Percentiles rank a stretch among this genome's conserved stretches.
Conservation (phyloP, 2,113 vertebrate species). For the Hippocampus zosterae region DNA sequence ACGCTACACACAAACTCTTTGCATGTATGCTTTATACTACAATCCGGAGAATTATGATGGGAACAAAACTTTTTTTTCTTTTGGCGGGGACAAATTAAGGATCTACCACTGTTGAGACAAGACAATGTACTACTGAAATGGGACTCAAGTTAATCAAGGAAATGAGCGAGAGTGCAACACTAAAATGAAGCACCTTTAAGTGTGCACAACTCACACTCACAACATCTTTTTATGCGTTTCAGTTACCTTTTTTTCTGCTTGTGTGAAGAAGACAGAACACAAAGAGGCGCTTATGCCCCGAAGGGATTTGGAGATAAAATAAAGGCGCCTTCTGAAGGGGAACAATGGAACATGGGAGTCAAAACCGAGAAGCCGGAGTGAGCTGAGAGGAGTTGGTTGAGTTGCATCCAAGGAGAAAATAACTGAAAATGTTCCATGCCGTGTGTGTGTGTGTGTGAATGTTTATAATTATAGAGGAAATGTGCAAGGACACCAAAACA, state of each 20-base stretch:
- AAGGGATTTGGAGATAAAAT: slow-evolving; percentile 58
- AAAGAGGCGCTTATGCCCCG: slow-evolving; percentile 57
- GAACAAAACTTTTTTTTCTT: slow-evolving; percentile 12
- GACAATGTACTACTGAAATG: slow-evolving; percentile 56
- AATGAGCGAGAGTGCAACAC: slow-evolving; percentile 64
- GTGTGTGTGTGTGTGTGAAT: background rate
- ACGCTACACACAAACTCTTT: background rate
- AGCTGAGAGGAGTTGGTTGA: background rate
- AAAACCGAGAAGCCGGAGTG: background rate
- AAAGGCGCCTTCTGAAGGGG: slow-evolving; percentile 44
- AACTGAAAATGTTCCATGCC: background rate
- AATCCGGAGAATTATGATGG: background rate
- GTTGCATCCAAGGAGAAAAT: background rate
- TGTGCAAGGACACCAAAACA: background rate
- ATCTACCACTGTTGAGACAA: slow-evolving; percentile 37
- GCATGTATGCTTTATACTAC: background rate
- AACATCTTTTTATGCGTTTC: background rate
- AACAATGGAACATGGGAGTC: slow-evolving; percentile 26
- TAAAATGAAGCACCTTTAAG: slow-evolving; percentile 69
- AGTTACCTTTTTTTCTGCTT: background rate
- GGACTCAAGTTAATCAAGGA: slow-evolving; percentile 68
- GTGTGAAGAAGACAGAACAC: slow-evolving; percentile 36
- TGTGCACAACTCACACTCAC: slow-evolving; percentile 38
- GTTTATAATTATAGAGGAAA: background rate
- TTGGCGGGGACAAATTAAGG: slow-evolving; percentile 38